Conservation (phyloP, 2,888 invertebrate genomes). For the Pyrochroa serraticornis region DNA sequence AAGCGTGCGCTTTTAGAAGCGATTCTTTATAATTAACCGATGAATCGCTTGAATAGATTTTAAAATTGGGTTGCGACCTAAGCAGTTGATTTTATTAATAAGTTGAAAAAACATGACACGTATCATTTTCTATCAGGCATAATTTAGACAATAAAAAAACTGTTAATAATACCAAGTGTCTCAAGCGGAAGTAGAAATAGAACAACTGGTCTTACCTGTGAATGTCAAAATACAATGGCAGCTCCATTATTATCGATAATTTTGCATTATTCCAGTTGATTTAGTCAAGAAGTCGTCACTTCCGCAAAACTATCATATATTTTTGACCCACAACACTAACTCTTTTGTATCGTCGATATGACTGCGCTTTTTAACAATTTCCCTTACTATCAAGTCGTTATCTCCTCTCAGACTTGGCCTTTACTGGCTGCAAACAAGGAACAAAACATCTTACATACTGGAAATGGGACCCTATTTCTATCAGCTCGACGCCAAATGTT, state of each 20-base stretch:
- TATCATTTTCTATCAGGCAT: no score
- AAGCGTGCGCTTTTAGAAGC: no score
- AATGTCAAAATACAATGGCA: slow-evolving; percentile 16
- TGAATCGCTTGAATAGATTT: no score
- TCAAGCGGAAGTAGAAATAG: no score
- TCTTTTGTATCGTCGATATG: no score
- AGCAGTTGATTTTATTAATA: no score
- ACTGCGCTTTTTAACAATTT: slow-evolving; percentile 11
- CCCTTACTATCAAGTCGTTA: slow-evolving; percentile 21
- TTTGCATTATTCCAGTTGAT: no score
- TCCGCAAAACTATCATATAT: slow-evolving; percentile 7
- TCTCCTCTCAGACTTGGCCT: slow-evolving; percentile 22
- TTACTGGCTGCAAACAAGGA: slow-evolving; percentile 15
- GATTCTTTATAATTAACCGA: no score
- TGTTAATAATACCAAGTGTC: no score
- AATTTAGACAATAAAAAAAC: no score
- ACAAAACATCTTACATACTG: slow-evolving; percentile 8
- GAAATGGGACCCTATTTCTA: slow-evolving; percentile 2
- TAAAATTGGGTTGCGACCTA: no score
- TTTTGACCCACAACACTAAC: not conserved
- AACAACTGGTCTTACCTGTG: slow-evolving; percentile 3
- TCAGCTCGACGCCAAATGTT: slow-evolving; percentile 20
- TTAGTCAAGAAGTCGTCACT: not conserved
- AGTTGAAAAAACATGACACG: no score
- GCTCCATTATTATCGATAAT: not conserved